Percentiles rank a stretch among this genome's conserved stretches.
Conservation (phyloP, 2,113 vertebrate species). For the Pseudorasbora parva region DNA sequence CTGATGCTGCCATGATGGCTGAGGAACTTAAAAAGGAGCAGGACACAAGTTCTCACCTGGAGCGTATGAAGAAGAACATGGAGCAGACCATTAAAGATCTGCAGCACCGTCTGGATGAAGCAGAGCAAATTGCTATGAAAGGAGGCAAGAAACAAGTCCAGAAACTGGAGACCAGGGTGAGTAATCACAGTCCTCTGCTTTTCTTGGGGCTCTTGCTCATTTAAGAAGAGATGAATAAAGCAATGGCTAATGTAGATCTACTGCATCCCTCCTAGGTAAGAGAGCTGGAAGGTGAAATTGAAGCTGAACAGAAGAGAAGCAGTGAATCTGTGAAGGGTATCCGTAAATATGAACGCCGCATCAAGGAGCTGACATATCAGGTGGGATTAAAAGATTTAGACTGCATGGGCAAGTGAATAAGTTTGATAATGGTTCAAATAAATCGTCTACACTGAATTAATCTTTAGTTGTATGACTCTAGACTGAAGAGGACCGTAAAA, state of each 20-base stretch:
- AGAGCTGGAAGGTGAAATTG: conserved; percentile 78
- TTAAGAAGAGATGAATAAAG: not conserved
- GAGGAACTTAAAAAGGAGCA: conserved; percentile 73
- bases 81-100: conserved; percentile 87
- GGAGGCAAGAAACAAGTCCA: conserved; percentile 82
- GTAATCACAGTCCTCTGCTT: not conserved
- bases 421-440: not conserved
- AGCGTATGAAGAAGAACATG: conserved; percentile 88
- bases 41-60: conserved; percentile 71
- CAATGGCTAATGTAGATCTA: not conserved
- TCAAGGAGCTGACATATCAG: conserved; percentile 80
- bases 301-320: conserved; percentile 75
- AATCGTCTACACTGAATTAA: not conserved
- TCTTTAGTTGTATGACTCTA: conserved; percentile 53
- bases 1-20: conserved; percentile 84
- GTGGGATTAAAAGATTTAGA: conserved; percentile 52
- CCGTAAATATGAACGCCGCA: conserved; percentile 79
- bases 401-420: not conserved
- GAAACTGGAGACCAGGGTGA: conserved; percentile 77
- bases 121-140: conserved; percentile 85
- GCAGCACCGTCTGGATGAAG: conserved; percentile 83
- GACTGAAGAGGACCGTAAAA: conserved; percentile 88
- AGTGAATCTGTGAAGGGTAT: conserved; percentile 75
- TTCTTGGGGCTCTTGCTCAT: not conserved
- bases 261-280: conserved; percentile 67